Evolutionary conservation across 2,888 invertebrate species (phyloP), one percentile per base, ranked within the genome.

Genomic region (Odontocerum albicorne): DNA sequence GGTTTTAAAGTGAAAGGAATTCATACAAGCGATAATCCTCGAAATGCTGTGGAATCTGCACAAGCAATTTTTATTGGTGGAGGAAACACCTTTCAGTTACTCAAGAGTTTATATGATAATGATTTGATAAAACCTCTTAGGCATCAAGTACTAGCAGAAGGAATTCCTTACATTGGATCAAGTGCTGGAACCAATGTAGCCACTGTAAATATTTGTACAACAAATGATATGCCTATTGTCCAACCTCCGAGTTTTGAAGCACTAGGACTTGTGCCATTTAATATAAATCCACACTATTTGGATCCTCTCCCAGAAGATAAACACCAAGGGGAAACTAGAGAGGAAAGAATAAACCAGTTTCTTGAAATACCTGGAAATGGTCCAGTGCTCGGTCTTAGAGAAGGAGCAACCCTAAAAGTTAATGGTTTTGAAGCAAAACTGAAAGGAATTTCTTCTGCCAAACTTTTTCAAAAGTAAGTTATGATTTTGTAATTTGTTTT

Each of bases 151-250:
- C 64, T 86, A 38, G 67, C 78, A 65, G 82, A 85, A 40, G 83
- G 84, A 4, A 66, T 87, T 22, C 77, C 86, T 2, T 91, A 90
- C 64, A 86, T 91, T 57, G 90, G 90, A 12, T 84, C 85, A 62
- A 90, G 89, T 72, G 91, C 91, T 51, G 91, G 91, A 38, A 88
- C 90, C 10, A 92, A 92, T 77, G 87, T 92, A 10, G 87, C 90
- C 7, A 90, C 92, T 1, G 74, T 75, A 62, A 87, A 85, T 62
- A 92, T 92, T 63, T 80, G 86, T 64, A 92, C 91, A 3, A 92
- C 92, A 40, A 92, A 92, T 75, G 92, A 92, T 67, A 92, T 92
- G 92, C 92, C 92, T 2, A 88, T 92, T 53, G 82, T 81, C n/a
- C 84, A 81, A 68, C 90, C 90, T 33, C 88, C 88, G 19, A 78